Conservation (phyloP, 2,888 invertebrate species). For the Orthosia incerta region DNA sequence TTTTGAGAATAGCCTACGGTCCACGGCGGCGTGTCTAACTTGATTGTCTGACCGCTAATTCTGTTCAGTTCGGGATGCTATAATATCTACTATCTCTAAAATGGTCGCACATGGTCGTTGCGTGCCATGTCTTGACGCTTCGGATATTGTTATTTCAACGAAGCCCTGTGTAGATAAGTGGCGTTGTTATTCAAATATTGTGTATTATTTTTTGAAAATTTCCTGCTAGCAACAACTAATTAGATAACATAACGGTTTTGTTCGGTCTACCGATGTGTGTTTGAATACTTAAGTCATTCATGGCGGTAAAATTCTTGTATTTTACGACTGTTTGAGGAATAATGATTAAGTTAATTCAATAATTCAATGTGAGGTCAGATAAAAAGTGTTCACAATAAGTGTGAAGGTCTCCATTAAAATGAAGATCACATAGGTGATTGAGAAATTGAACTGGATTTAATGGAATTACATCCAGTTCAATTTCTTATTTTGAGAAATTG, state of each 20-base stretch:
- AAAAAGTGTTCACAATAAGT: background rate
- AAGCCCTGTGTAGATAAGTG: constrained; percentile 5
- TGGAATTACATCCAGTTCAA: no score
- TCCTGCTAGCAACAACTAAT: constrained; percentile 40
- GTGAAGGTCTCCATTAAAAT: background rate
- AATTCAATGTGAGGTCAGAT: background rate
- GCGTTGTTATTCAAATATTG: constrained; percentile 21
- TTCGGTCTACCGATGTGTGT: background rate
- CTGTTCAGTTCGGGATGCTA: constrained; percentile 28
- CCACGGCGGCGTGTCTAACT: constrained; percentile 52
- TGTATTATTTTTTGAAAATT: constrained; percentile 25
- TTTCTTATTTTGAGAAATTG: constrained; percentile 11
- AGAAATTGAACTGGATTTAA: constrained; percentile 6
- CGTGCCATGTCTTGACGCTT: constrained; percentile 1
- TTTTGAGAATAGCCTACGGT: constrained; percentile 79
- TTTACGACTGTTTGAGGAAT: background rate
- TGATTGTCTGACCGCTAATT: constrained; percentile 48
- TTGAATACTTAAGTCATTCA: constrained; percentile 1
- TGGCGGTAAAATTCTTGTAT: background rate
- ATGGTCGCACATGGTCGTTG: constrained; percentile 1
- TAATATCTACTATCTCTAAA: constrained; percentile 12
- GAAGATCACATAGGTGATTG: constrained; percentile 4
- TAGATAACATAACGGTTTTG: constrained; percentile 47
- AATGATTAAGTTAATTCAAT: background rate
- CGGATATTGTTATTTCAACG: constrained; percentile 10